Base-by-base conservation (phyloP, 2,888 invertebrate species). In the Drosophila tanythrix region DNA sequence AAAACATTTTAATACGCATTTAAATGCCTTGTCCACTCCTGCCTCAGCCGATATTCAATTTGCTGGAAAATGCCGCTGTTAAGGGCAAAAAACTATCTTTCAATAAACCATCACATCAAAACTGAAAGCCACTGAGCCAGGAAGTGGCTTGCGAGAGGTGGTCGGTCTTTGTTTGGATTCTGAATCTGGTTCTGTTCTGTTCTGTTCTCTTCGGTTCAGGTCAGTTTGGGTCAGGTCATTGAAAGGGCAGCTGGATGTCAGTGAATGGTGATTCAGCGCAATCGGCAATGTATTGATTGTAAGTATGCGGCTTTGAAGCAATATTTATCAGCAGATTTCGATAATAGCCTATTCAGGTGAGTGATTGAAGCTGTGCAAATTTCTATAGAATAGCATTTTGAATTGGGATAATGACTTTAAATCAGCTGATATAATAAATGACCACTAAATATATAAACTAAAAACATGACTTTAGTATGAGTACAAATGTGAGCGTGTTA, bases 191-290 rank as follows among this genome's bases (percentile, higher is more conserved):
- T 29, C 35, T 59, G 53, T 38, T 38, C 69, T 58, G 55, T 21
- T n/a, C 50, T 21, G 25, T 40, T 25, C 36, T 64, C 55, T 43
- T 43, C 50, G 11, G 55, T 18, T 18, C 55, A 21, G 40, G 62
- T 46, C 70, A 29, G 31, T 13, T n/a, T 10, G 21, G 36, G 40
- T 38, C 53, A 55, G 67, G 29, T 21, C 40, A 55, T 51, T 40
- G 36, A 55, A 50, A 36, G 56, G 38, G 25, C 65, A 40, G 40
- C 67, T 51, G 65, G 11, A 38, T 25, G 48, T 29, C 29, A 38
- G 35, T 88, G 89, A 27, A 56, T 56, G n/a, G 35, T 90, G 90
- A 90, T 76, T 90, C 83, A 90, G 83, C 90, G 90, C 89, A 86
- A 69, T 84, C 68, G 71, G 60, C 81, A 86, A 86, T 90, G 71